These are phyloP conservation scores for Myxocyprinus asiaticus DNA, from an alignment of 2,113 vertebrate species.

Conservation along the genomic window DNA sequence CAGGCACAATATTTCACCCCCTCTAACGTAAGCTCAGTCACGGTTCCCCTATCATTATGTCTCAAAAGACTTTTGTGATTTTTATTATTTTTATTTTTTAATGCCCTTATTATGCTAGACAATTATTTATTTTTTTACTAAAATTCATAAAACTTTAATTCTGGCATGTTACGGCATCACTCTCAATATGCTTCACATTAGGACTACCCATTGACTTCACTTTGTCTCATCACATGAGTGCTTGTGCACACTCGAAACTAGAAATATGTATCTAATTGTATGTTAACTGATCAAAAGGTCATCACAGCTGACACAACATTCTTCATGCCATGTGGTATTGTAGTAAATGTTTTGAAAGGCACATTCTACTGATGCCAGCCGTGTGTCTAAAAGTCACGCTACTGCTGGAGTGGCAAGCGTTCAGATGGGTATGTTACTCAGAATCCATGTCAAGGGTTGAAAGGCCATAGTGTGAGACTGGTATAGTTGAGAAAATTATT, in stretches of 20 bases:
- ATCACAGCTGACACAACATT: slow-evolving; percentile 7
- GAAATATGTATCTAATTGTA: slow-evolving; percentile 39
- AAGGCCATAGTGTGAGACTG: slow-evolving; percentile 27
- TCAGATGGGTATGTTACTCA: slow-evolving; percentile 22
- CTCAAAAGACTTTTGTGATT: slow-evolving; percentile 41
- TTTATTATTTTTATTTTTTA: slow-evolving; percentile 56
- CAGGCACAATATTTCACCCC: slow-evolving; percentile 52
- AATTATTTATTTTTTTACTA: slow-evolving; percentile 39
- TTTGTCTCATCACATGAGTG: slow-evolving; percentile 18
- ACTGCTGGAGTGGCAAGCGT: too few species aligned
- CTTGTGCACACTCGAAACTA: slow-evolving; percentile 13
- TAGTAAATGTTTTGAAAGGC: background rate
- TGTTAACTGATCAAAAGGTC: slow-evolving; percentile 23
- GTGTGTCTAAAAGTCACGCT: too few species aligned
- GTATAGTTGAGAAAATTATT: background rate
- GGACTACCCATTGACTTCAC: slow-evolving; percentile 13
- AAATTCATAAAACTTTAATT: slow-evolving; percentile 51
- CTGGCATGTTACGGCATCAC: slow-evolving; percentile 8
- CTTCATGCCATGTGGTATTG: slow-evolving; percentile 29
- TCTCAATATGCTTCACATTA: slow-evolving; percentile 51
- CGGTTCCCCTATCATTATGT: slow-evolving; percentile 39
- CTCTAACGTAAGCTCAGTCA: slow-evolving; percentile 50
- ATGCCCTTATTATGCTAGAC: slow-evolving; percentile 21
- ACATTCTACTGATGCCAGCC: too few species aligned
- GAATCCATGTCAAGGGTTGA: slow-evolving; percentile 28